These are phyloP conservation scores for Stictonetta naevosa DNA, from an alignment of 2,113 vertebrate species.

Conservation along the genomic window DNA sequence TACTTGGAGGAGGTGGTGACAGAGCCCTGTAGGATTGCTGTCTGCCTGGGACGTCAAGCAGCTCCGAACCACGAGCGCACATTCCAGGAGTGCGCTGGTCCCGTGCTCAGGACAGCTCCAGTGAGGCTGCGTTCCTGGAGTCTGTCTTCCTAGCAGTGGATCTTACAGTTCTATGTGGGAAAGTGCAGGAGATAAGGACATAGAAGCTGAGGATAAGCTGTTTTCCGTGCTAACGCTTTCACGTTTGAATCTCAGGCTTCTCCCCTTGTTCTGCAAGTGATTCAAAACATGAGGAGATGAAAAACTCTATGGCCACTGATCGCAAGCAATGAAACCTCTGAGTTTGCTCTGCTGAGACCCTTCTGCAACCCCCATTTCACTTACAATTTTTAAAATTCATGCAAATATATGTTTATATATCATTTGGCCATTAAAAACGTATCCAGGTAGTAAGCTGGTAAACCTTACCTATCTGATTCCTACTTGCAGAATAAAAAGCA, in stretches of 20 bases:
- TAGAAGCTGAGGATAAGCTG: not conserved
- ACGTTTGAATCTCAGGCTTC: no score
- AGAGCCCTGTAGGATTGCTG: not conserved
- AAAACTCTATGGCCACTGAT: not conserved
- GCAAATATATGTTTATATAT: not conserved
- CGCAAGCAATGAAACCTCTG: not conserved
- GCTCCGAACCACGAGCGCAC: not conserved
- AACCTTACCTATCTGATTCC: conserved; percentile 95
- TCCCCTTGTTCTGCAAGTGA: no score
- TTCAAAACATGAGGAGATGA: no score
- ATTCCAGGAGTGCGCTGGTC: not conserved
- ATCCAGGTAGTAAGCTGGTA: not conserved
- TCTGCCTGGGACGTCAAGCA: not conserved
- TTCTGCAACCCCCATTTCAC: not conserved
- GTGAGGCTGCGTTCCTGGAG: not conserved
- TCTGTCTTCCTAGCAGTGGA: not conserved
- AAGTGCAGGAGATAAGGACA: not conserved
- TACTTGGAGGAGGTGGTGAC: not conserved
- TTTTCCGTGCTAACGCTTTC: not conserved
- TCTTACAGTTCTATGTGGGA: not conserved
- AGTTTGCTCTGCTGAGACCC: not conserved
- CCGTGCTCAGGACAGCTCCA: not conserved
- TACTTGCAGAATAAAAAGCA: conserved; percentile 93
- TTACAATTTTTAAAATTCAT: not conserved
- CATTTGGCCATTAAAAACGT: not conserved